Conservation (phyloP, 2,113 vertebrate species). For the Cacatua alba region DNA sequence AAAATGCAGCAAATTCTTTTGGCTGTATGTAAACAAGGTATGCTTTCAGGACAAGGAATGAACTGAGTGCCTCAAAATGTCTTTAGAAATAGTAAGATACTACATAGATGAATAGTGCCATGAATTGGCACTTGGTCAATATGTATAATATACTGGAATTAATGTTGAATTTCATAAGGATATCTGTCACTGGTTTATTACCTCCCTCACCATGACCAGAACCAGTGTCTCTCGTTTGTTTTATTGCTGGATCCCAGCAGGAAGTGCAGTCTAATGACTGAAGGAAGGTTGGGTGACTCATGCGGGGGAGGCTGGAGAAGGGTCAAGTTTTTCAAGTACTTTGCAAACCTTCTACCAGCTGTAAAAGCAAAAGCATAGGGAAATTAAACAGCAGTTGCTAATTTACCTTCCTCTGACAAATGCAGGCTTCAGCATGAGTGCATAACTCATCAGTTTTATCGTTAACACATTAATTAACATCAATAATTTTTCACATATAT, state of each 20-base stretch:
- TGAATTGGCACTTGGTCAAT: not conserved
- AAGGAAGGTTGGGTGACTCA: conserved; percentile 68
- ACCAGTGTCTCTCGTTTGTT: conserved; percentile 54
- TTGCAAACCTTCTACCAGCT: conserved; percentile 59
- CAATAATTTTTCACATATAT: not conserved
- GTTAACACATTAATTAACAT: conserved; percentile 2
- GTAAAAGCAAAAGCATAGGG: conserved; percentile 58
- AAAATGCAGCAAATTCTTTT: not conserved
- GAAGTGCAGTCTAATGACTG: conserved; percentile 65
- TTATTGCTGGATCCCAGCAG: conserved; percentile 65
- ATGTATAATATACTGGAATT: conserved; percentile 13
- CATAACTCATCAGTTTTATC: conserved; percentile 7
- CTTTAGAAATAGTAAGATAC: not conserved
- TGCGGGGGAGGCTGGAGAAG: conserved; percentile 68
- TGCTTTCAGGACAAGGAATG: not conserved
- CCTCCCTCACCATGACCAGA: conserved; percentile 16
- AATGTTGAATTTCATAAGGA: conserved; percentile 31
- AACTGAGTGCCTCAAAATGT: not conserved
- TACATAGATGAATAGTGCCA: not conserved
- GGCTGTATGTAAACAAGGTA: not conserved
- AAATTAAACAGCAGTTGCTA: conserved; percentile 22
- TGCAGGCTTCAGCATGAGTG: not conserved
- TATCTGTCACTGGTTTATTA: conserved; percentile 44
- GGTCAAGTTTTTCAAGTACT: conserved; percentile 70
- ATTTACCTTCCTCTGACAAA: conserved; percentile 56